A percentile compares a stretch with the other conserved stretches of the same genome.
These are phyloP conservation scores for Saccopteryx leptura DNA, from an alignment of 2,113 vertebrate species.

Conservation along the genomic window DNA sequence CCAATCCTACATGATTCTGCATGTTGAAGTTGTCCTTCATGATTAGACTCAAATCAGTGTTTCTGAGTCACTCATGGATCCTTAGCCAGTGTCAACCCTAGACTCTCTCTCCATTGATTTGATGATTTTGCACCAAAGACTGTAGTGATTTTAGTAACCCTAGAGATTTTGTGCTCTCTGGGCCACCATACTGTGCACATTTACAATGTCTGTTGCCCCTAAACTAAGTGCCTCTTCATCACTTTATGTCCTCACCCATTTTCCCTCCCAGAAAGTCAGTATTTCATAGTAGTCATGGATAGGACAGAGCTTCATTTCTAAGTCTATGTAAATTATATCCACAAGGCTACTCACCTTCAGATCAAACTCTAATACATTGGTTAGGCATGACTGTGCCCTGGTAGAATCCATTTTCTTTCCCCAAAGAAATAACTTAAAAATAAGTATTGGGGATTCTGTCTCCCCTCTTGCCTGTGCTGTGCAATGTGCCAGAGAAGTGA, in stretches of 20 bases:
- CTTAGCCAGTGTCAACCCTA: neutral
- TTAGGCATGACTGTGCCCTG: neutral
- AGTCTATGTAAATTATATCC: neutral
- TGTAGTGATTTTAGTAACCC: neutral
- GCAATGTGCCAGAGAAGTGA: rapidly evolving
- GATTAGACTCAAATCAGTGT: neutral
- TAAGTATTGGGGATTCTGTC: neutral
- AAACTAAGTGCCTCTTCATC: neutral
- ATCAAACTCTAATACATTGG: neutral
- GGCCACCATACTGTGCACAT: neutral
- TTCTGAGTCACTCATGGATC: rapidly evolving
- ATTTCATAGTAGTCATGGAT: neutral
- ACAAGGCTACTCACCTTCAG: neutral
- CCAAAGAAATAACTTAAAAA: neutral
- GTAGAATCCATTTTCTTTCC: neutral
- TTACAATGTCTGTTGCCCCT: neutral
- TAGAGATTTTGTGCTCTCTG: neutral
- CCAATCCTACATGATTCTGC: neutral
- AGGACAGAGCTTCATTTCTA: neutral
- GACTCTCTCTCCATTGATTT: neutral
- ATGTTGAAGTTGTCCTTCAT: neutral
- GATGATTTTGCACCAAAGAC: neutral
- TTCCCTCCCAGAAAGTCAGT: neutral
- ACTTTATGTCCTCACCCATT: neutral
- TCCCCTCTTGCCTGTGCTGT: rapidly evolving